These are phyloP conservation scores for Cheumatopsyche charites DNA, from an alignment of 1,140 invertebrate genomes.

Conservation along the genomic window DNA sequence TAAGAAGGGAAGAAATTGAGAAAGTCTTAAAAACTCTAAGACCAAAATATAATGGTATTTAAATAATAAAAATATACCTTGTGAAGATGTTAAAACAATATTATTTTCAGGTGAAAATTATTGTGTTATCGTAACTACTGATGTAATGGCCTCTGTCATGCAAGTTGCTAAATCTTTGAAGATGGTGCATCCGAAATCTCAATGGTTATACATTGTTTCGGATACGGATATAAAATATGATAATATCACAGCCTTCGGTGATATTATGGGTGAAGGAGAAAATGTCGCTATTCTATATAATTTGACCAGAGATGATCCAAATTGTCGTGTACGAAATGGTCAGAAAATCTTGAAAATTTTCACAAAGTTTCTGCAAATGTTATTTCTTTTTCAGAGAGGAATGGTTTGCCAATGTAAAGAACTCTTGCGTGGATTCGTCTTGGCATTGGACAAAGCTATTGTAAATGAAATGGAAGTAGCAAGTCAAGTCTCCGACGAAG, in stretches of 20 bases:
- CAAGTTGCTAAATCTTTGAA: conserved; percentile 68
- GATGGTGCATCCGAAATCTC: conserved; percentile 72
- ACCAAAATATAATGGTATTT: conserved; percentile 57
- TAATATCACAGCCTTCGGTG: conserved; percentile 62
- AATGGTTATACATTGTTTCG: conserved; percentile 81
- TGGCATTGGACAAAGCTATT: conserved; percentile 69
- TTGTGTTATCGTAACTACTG: conserved; percentile 59
- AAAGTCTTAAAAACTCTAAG: conserved; percentile 62
- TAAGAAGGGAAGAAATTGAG: conserved; percentile 59
- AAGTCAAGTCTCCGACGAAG: conserved; percentile 77
- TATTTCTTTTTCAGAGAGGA: conserved; percentile 57
- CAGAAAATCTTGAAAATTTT: not conserved
- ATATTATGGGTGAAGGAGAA: conserved; percentile 74
- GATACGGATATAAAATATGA: conserved; percentile 61
- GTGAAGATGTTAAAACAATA: not conserved
- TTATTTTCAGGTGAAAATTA: conserved; percentile 58
- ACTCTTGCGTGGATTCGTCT: conserved; percentile 66
- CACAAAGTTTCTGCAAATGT: not conserved
- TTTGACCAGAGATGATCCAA: conserved; percentile 59
- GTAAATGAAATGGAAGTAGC: conserved; percentile 71
- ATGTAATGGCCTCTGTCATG: conserved; percentile 65
- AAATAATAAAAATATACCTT: not conserved
- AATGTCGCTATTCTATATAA: conserved; percentile 85
- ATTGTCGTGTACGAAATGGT: conserved; percentile 56
- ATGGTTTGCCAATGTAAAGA: conserved; percentile 70